A percentile compares a stretch with the other conserved stretches of the same genome.
phyloP scores from a whole-genome alignment of 2,888 invertebrate genomes.

The Meteorus colon region DNA sequence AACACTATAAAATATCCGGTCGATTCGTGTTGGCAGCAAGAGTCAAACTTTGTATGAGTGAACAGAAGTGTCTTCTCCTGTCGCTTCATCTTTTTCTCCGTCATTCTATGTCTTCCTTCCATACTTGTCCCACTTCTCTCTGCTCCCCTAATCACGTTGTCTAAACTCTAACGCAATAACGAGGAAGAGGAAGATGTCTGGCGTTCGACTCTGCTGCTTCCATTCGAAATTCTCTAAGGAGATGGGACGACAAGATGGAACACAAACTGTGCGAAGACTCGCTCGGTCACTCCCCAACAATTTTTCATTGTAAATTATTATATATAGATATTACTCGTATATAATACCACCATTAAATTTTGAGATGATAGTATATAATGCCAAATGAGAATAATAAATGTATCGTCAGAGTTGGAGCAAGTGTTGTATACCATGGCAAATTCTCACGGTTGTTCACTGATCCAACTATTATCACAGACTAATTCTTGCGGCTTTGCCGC shows the following conservation, averaged over 20 bases:
- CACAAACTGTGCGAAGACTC: slow-evolving; percentile 21
- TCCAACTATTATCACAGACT: slow-evolving; percentile 29
- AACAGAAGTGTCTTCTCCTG: not conserved
- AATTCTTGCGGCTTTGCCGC: slow-evolving; percentile 39
- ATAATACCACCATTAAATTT: not conserved
- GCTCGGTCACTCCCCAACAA: slow-evolving; percentile 40
- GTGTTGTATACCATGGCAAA: slow-evolving; percentile 19
- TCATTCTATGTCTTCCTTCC: not conserved
- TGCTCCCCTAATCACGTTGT: slow-evolving; percentile 42
- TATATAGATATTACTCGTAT: not conserved
- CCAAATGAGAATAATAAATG: slow-evolving; percentile 25
- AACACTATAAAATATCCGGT: slow-evolving; percentile 41
- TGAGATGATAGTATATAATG: slow-evolving; percentile 7
- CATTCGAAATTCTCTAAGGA: slow-evolving; percentile 43
- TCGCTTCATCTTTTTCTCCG: not conserved
- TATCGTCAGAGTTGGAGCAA: slow-evolving; percentile 25
- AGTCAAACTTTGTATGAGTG: slow-evolving; percentile 33
- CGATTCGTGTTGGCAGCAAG: slow-evolving; percentile 37
- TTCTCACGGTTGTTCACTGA: slow-evolving; percentile 25
- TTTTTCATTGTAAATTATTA: slow-evolving; percentile 31
- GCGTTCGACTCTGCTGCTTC: slow-evolving; percentile 39
- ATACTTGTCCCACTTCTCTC: not conserved
- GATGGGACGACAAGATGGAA: slow-evolving; percentile 11
- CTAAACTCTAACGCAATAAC: slow-evolving; percentile 47
- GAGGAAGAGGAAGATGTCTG: slow-evolving; percentile 32